phyloP scores from a whole-genome alignment of 2,888 invertebrate species.

The Nezara viridula region DNA sequence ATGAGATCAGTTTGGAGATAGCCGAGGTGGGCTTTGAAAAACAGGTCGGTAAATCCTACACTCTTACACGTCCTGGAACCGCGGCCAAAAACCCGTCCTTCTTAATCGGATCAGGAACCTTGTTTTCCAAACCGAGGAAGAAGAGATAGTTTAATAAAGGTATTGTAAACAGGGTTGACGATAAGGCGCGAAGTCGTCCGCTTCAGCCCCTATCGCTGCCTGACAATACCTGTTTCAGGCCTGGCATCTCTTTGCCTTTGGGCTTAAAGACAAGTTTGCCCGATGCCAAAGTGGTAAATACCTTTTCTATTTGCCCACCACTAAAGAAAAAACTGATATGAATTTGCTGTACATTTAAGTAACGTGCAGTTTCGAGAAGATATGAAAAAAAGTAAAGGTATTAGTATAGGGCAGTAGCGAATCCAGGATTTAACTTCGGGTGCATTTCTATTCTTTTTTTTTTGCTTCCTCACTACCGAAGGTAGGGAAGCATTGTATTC shows the following conservation, averaged over 20 bases:
- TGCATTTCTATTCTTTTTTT: too few relatives aligned
- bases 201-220: not conserved
- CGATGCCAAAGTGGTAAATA: not conserved
- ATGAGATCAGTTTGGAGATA: slow-evolving; percentile 47
- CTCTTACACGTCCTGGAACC: slow-evolving; percentile 29
- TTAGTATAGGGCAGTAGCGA: too few relatives aligned
- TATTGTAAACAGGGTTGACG: not conserved
- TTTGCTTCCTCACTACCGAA: too few relatives aligned
- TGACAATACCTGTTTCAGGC: not conserved
- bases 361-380: too few relatives aligned
- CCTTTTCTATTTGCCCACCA: not conserved
- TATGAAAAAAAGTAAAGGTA: too few relatives aligned
- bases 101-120: slow-evolving; percentile 18
- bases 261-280: not conserved
- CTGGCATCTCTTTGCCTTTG: not conserved
- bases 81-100: slow-evolving; percentile 4
- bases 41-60: slow-evolving; percentile 33
- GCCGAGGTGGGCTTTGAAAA: slow-evolving; percentile 42
- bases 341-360: too few relatives aligned
- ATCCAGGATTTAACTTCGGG: too few relatives aligned
- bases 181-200: not conserved
- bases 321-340: too few relatives aligned
- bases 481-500: too few relatives aligned
- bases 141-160: not conserved
- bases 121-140: slow-evolving; percentile 12